Percentiles rank a stretch among this genome's conserved stretches.
Evolutionary conservation across 2,888 invertebrate genomes (phyloP).

Genomic region (Seira musarum): DNA sequence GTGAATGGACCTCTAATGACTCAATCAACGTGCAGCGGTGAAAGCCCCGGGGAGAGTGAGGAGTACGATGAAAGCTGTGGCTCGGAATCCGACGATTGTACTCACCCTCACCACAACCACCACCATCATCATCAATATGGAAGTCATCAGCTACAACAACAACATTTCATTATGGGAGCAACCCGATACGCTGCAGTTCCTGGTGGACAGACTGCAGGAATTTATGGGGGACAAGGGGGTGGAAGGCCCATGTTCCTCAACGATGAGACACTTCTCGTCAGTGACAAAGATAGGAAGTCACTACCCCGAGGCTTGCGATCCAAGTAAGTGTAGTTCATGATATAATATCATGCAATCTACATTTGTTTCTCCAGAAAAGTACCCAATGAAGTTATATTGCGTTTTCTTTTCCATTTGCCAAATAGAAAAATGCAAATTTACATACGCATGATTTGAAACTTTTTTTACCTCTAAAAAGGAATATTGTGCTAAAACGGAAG

Average conservation of each 20-base stretch:
- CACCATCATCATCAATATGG: constrained; percentile 21
- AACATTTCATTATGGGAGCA: constrained; percentile 38
- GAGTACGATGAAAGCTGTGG: constrained; percentile 71
- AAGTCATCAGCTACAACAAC: constrained; percentile 40
- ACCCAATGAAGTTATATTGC: too few species aligned
- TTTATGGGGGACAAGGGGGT: constrained; percentile 41
- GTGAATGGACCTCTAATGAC: constrained; percentile 73
- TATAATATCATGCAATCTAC: too few species aligned
- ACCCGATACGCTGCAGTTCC: constrained; percentile 42
- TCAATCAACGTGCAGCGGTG: constrained; percentile 70
- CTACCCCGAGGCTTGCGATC: constrained; percentile 60
- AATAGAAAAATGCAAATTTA: too few species aligned
- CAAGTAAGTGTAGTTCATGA: constrained; percentile 62
- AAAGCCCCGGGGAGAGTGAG: constrained; percentile 67
- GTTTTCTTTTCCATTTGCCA: too few species aligned
- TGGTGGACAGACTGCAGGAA: constrained; percentile 21
- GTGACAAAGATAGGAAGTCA: constrained; percentile 64
- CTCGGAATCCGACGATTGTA: constrained; percentile 67
- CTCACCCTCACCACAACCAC: constrained; percentile 45
- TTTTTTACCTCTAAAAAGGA: too few species aligned
- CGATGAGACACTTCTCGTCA: constrained; percentile 65
- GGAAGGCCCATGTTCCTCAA: constrained; percentile 53
- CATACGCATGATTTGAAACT: too few species aligned
- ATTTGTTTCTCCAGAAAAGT: too few species aligned
- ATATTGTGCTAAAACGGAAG: too few species aligned